Evolutionary conservation across 2,888 invertebrate species (phyloP).

Genomic region (Chrysolina haemoptera): DNA sequence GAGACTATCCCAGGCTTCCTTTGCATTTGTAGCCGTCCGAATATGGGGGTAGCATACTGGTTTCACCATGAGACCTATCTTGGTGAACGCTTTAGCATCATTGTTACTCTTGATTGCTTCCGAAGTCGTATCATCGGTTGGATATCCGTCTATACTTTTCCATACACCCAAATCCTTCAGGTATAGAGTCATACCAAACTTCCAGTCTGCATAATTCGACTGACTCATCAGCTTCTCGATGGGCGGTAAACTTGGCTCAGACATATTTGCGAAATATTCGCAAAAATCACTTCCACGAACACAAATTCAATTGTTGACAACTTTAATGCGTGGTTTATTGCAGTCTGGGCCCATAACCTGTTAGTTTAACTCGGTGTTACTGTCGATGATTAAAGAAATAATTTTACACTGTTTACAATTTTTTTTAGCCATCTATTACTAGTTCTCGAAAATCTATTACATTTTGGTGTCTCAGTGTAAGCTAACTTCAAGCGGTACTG

Average conservation of each 20-base stretch:
- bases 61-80: background rate
- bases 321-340: too few species aligned
- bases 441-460: too few species aligned
- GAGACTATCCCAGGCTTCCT: background rate
- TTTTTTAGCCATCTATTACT: too few species aligned
- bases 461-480: too few species aligned
- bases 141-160: background rate
- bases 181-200: conserved; percentile 5
- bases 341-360: too few species aligned
- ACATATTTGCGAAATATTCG: too few species aligned
- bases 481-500: too few species aligned
- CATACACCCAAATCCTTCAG: background rate
- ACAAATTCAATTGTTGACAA: too few species aligned
- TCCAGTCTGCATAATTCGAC: conserved; percentile 1
- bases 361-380: too few species aligned
- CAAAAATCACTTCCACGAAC: too few species aligned
- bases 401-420: too few species aligned
- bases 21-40: background rate
- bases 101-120: background rate
- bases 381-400: too few species aligned
- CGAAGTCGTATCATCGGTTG: background rate
- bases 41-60: background rate
- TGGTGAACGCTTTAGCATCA: background rate
- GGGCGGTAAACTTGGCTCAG: background rate
- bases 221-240: background rate